Base-by-base conservation (phyloP, 2,888 invertebrate species). In the Dynastes tityus region DNA sequence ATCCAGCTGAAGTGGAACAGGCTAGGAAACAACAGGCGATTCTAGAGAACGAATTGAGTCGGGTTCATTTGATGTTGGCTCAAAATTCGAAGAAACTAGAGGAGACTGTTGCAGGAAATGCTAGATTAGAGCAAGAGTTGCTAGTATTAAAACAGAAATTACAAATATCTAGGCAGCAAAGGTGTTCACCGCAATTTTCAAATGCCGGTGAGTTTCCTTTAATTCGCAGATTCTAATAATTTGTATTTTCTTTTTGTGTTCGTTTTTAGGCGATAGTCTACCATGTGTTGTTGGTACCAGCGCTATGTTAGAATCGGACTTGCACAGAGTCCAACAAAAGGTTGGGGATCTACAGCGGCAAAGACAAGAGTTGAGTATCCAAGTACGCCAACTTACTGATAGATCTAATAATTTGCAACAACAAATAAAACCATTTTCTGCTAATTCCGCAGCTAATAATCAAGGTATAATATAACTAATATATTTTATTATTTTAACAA, bases 81-180 rank as follows among this genome's bases (percentile, higher is more conserved):
- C 95, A 96, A 90, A 96, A 97, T 91, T 97, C 97, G 85, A 96
- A 96, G 94, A 96, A 96, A 92, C 89, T 97, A 82, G 97, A 97
- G 89, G 96, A 97, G 88, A 97, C 96, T 0, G 96, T 97, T 22
- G 95, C 96, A 1, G 97, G 97, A 83, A 97, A 97, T 87, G 96
- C 96, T 6, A 92, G 95, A 1, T 88, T 97, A 80, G 97, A 97
- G 88, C 95, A 97, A 80, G 97, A 97, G 86, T 89, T 97, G 82
- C 92, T 96, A 73, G 92, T 96, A 32, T 88, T 97, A 78, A 92
- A 97, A 8, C 96, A 97, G 83, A 97, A 96, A 86, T 88, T 96
- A 74, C 96, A 95, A 84, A 92, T 93, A 4, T 92, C 94, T 2
- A 91, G 94, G 49, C 91, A 92, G 77, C 91, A 90, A 73, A 86